These are phyloP conservation scores for Seira musarum DNA, from an alignment of 2,888 invertebrate species.

Conservation along the genomic window DNA sequence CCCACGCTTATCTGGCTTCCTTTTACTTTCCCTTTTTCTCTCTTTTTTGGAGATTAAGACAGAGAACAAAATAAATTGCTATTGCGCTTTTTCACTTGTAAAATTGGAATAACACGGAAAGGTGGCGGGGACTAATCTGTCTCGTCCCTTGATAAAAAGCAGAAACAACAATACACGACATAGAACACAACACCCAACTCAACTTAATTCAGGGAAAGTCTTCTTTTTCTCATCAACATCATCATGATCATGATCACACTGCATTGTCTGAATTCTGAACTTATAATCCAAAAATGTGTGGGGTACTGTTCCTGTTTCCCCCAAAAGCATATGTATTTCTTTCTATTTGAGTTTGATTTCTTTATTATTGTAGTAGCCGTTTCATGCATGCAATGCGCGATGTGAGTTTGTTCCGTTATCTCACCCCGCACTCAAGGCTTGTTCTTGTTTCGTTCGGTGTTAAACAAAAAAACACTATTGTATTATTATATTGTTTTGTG, in stretches of 20 bases:
- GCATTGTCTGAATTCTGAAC: too few species aligned
- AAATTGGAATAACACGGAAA: slow-evolving; percentile 56
- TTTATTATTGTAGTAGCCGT: neutral
- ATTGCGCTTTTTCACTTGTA: slow-evolving; percentile 52
- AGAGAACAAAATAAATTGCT: slow-evolving; percentile 51
- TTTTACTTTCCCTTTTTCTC: slow-evolving; percentile 3
- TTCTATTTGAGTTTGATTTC: neutral
- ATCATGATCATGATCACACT: neutral
- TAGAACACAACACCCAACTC: neutral
- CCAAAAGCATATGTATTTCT: neutral
- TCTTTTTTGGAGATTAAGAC: slow-evolving; percentile 46
- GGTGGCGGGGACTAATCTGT: slow-evolving; percentile 53
- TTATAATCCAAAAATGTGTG: neutral
- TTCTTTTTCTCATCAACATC: slow-evolving; percentile 1
- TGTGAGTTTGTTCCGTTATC: too few species aligned
- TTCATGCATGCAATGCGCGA: too few species aligned
- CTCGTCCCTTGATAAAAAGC: slow-evolving; percentile 37
- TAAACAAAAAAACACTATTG: neutral
- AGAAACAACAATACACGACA: neutral
- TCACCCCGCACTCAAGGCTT: neutral
- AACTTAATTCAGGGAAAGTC: neutral
- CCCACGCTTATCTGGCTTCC: slow-evolving; percentile 13
- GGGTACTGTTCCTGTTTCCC: neutral
- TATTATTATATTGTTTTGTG: too few species aligned
- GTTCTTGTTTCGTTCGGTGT: neutral